A percentile compares a stretch with the other conserved stretches of the same genome.
These are phyloP conservation scores for Philhelius pedissequus DNA, from an alignment of 2,888 invertebrate species.

Conservation along the genomic window DNA sequence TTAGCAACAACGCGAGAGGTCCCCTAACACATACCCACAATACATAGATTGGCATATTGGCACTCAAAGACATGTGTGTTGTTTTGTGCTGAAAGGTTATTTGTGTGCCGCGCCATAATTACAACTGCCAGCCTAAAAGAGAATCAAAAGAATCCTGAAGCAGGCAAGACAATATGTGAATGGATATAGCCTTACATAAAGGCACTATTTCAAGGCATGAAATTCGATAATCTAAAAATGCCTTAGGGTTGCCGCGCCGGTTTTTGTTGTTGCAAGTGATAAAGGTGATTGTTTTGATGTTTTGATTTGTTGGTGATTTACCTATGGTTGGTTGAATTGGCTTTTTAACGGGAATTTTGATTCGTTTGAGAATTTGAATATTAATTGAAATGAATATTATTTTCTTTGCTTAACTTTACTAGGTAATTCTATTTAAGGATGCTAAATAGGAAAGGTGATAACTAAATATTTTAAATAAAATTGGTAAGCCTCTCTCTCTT, in stretches of 20 bases:
- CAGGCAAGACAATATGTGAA: slow-evolving; percentile 10
- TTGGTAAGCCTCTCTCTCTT: no score
- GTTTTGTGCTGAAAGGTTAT: slow-evolving; percentile 10
- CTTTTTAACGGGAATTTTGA: background rate
- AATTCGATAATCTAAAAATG: slow-evolving; percentile 10
- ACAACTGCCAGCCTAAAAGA: background rate
- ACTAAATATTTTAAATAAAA: background rate
- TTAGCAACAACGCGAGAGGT: background rate
- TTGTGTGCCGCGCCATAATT: background rate
- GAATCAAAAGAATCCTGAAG: background rate
- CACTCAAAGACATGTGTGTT: background rate
- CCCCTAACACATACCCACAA: background rate
- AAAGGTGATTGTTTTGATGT: slow-evolving; percentile 20
- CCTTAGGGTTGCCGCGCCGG: background rate
- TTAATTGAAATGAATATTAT: background rate
- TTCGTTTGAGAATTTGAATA: slow-evolving; percentile 5
- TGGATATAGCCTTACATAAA: no score
- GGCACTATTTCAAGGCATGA: slow-evolving; percentile 8
- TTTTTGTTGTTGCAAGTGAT: slow-evolving; percentile 4
- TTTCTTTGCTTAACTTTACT: background rate
- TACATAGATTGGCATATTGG: background rate
- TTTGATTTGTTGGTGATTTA: background rate
- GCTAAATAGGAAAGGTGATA: background rate
- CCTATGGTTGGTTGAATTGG: background rate
- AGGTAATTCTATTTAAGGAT: background rate